Evolutionary conservation across 2,888 invertebrate species (phyloP), one percentile per base, ranked within the genome.

Genomic region (Protonemura montana): DNA sequence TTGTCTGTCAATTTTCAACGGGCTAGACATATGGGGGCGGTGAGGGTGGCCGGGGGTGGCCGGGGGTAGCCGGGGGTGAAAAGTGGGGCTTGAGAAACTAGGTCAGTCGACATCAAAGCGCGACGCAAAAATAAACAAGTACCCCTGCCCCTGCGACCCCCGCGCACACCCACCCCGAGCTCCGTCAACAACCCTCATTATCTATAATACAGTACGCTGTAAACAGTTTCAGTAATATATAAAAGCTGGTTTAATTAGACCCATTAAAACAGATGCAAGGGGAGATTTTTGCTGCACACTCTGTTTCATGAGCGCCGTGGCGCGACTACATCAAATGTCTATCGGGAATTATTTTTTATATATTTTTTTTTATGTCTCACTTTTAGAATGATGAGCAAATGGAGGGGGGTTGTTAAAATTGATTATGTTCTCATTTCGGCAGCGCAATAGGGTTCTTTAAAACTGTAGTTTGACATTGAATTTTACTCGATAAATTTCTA

Each of bases 41-140:
- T 21, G 13, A 21, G 59, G 59, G 59, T 59, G 59, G n/a, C n/a
- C n/a, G n/a, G 35, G 35, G 35, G 35, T 35, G 35, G 35, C 35
- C 3, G 5, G 10, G 35, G 59, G 59, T 59, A 21, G n/a, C n/a
- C n/a, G n/a, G 35, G 35, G 35, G 35, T 35, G 35, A n/a, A n/a
- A n/a, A n/a, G n/a, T n/a, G n/a, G n/a, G n/a, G n/a, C n/a, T n/a
- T 21, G 28, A 28, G 13, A 29, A 81, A 21, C 29, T 81, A 30
- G 81, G 81, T 81, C 81, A 81, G 30, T 13, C 7, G n/a, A 81
- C 81, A 81, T 81, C 81, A 81, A 81, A 81, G 81, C 81, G n/a
- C n/a, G 28, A 30, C 2, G n/a, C 13, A n/a, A 81, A 81, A 81
- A 59, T 59, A 27, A 29, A 27, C 28, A n/a, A 81, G 78, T 25